These are phyloP conservation scores for Abscondita cerata DNA, from an alignment of 2,888 invertebrate species.

Conservation along the genomic window DNA sequence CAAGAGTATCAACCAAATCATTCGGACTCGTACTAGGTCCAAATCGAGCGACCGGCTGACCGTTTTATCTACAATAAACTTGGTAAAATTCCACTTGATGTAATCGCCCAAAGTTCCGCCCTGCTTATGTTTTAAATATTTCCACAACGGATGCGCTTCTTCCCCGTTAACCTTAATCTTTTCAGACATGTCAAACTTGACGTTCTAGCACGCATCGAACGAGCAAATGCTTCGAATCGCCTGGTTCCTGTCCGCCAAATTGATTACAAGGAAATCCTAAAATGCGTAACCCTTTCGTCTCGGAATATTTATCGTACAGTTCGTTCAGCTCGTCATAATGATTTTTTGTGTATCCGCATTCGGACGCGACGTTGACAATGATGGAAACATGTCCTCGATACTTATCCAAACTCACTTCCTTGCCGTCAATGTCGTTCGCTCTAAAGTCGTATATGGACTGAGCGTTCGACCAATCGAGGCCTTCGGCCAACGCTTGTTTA, in stretches of 20 bases:
- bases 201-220: slow-evolving; percentile 68
- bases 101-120: slow-evolving; percentile 65
- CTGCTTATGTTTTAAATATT: slow-evolving; percentile 67
- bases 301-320: slow-evolving; percentile 75
- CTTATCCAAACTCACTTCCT: slow-evolving; percentile 78
- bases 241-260: slow-evolving; percentile 77
- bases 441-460: slow-evolving; percentile 82
- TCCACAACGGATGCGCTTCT: slow-evolving; percentile 70
- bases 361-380: slow-evolving; percentile 90
- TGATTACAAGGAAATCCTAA: slow-evolving; percentile 91
- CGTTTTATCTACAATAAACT: slow-evolving; percentile 82
- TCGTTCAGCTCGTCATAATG: slow-evolving; percentile 86
- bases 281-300: slow-evolving; percentile 76
- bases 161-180: slow-evolving; percentile 76
- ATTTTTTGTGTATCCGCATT: slow-evolving; percentile 84
- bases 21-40: slow-evolving; percentile 62
- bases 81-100: slow-evolving; percentile 92
- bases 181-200: slow-evolving; percentile 75
- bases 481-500: no score
- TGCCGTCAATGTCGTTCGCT: slow-evolving; percentile 82
- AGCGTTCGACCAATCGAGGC: slow-evolving; percentile 67
- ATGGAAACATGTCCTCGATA: slow-evolving; percentile 84
- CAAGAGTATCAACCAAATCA: slow-evolving; percentile 51
- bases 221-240: slow-evolving; percentile 67
- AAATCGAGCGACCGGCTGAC: slow-evolving; percentile 72